Percentiles rank a stretch among this genome's conserved stretches.
These are phyloP conservation scores for Thecocarcelia acutangulata DNA, from an alignment of 2,888 invertebrate species.

Conservation along the genomic window DNA sequence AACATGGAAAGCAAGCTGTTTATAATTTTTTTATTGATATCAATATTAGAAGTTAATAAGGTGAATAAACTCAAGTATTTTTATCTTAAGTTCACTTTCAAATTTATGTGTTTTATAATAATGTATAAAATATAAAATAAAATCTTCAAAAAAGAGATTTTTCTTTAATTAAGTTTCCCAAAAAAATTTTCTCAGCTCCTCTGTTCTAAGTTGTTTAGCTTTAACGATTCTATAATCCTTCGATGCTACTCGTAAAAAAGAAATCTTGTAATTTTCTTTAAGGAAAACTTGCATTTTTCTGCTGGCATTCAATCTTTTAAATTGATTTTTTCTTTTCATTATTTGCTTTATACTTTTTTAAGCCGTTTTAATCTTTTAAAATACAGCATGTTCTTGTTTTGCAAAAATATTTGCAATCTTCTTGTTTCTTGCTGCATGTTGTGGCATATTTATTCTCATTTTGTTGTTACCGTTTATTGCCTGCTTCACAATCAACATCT, in stretches of 20 bases:
- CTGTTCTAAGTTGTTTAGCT: slow-evolving; percentile 7
- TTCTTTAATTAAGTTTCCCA: too few relatives aligned
- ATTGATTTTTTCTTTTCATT: slow-evolving; percentile 40
- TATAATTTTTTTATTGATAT: too few relatives aligned
- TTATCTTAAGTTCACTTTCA: too few relatives aligned
- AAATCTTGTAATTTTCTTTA: slow-evolving; percentile 1
- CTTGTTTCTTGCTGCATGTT: slow-evolving; percentile 11
- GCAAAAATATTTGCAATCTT: slow-evolving; percentile 39
- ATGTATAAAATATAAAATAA: too few relatives aligned
- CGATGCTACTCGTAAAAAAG: slow-evolving; percentile 2
- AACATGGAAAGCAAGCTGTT: too few relatives aligned
- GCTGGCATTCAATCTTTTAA: background rate
- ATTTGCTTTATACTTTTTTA: slow-evolving; percentile 33
- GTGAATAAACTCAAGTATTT: too few relatives aligned
- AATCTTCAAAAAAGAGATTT: too few relatives aligned
- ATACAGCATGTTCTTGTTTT: slow-evolving; percentile 14
- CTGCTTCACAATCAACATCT: background rate
- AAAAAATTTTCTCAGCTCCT: too few relatives aligned
- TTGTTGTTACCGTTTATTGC: slow-evolving; percentile 6
- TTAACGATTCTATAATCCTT: slow-evolving; percentile 36
- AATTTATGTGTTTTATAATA: too few relatives aligned
- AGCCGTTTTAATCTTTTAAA: slow-evolving; percentile 60
- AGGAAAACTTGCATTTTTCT: slow-evolving; percentile 2
- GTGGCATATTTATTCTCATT: slow-evolving; percentile 34
- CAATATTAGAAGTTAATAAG: too few relatives aligned